Percentiles rank a stretch among this genome's conserved stretches.
phyloP scores from a whole-genome alignment of 2,113 vertebrate species.

The Phalacrocorax brasilianus region DNA sequence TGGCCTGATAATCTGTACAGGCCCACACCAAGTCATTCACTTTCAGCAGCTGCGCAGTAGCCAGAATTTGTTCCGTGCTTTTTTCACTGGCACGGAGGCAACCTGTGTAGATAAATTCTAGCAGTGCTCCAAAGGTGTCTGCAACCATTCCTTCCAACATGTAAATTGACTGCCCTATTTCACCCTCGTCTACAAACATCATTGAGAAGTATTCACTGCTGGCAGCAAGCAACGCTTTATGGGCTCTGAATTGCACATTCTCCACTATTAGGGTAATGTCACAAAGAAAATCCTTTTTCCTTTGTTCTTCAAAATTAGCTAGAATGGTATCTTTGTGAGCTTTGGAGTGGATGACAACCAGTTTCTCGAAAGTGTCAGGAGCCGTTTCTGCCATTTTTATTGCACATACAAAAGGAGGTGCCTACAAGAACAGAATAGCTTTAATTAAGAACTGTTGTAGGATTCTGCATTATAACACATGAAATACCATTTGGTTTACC shows the following conservation, averaged over 20 bases:
- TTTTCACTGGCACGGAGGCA: conserved; percentile 81
- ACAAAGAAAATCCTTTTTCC: conserved; percentile 87
- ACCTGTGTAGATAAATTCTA: conserved; percentile 95
- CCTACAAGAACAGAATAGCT: conserved; percentile 46
- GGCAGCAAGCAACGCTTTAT: conserved; percentile 93
- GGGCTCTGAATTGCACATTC: conserved; percentile 88
- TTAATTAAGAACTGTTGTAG: background rate
- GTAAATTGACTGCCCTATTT: conserved; percentile 78
- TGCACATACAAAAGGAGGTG: background rate
- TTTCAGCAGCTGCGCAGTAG: conserved; percentile 85
- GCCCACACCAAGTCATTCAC: conserved; percentile 85
- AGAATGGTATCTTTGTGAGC: conserved; percentile 85
- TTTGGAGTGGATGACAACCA: conserved; percentile 79
- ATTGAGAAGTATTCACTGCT: conserved; percentile 94
- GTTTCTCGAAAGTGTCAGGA: conserved; percentile 54
- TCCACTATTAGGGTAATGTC: conserved; percentile 93
- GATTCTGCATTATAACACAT: background rate
- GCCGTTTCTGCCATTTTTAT: conserved; percentile 76
- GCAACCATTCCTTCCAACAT: conserved; percentile 86
- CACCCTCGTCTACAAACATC: conserved; percentile 88
- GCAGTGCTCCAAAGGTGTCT: conserved; percentile 79
- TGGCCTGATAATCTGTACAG: conserved; percentile 73
- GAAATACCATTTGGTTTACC: background rate
- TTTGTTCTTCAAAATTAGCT: conserved; percentile 84
- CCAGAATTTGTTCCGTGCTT: conserved; percentile 82